These are phyloP conservation scores for Sebastes taczanowskii DNA, from an alignment of 2,797 vertebrate genomes.

Conservation along the genomic window DNA sequence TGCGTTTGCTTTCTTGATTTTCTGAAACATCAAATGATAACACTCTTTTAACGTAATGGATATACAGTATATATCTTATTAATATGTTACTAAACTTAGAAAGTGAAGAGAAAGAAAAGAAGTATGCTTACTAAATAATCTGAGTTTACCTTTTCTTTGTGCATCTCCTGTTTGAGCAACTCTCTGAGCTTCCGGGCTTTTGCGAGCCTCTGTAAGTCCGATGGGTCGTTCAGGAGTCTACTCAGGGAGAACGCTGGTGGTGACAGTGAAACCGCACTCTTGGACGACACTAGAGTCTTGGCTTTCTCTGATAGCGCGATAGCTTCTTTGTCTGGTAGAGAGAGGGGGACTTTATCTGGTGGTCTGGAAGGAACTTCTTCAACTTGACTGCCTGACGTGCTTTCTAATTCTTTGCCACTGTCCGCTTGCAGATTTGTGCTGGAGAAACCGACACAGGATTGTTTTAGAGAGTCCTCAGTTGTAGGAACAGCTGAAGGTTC, in stretches of 20 bases:
- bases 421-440: neutral
- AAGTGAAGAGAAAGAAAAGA: neutral
- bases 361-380: constrained; percentile 49
- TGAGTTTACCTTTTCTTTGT: constrained; percentile 88
- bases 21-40: constrained; percentile 67
- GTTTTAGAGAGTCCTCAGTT: neutral
- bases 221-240: constrained; percentile 80
- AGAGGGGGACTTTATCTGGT: constrained; percentile 47
- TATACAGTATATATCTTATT: neutral
- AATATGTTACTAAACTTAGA: neutral
- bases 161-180: constrained; percentile 89
- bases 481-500: neutral
- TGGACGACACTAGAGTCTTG: constrained; percentile 61
- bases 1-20: constrained; percentile 80
- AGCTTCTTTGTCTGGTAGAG: constrained; percentile 58
- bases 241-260: constrained; percentile 50
- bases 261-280: constrained; percentile 19
- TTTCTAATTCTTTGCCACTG: constrained; percentile 10
- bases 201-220: constrained; percentile 88
- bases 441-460: neutral
- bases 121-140: neutral
- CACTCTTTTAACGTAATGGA: neutral
- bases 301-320: constrained; percentile 71
- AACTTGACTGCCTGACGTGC: constrained; percentile 7
- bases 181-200: constrained; percentile 92